Conservation (phyloP, 2,113 vertebrate genomes). For the Odobenus rosmarus region DNA sequence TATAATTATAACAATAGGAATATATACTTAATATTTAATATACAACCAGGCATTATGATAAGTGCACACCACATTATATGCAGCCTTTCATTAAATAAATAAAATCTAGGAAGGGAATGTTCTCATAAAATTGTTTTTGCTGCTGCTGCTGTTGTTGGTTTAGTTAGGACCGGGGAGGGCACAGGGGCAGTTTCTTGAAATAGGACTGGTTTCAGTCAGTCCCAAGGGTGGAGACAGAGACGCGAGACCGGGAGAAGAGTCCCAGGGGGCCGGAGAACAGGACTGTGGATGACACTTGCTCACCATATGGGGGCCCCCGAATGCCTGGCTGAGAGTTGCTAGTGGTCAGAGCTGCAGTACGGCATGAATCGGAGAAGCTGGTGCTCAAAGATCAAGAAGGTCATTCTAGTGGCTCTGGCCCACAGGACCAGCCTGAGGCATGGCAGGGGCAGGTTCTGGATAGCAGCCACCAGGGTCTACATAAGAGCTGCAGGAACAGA, state of each 20-base stretch:
- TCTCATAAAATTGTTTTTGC: not conserved
- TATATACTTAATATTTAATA: not conserved
- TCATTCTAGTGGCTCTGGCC: too few species aligned
- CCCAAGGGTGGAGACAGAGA: not conserved
- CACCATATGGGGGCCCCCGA: fast-evolving
- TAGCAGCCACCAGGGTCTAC: not conserved
- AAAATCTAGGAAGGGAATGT: not conserved
- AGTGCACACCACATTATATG: not conserved
- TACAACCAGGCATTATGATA: not conserved
- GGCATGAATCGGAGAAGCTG: not conserved
- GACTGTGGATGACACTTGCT: too few species aligned
- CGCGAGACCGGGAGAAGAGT: not conserved
- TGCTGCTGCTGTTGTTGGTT: not conserved
- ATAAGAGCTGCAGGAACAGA: not conserved
- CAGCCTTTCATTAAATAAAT: not conserved
- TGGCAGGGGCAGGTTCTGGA: not conserved
- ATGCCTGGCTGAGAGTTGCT: not conserved
- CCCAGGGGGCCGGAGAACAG: fast-evolving
- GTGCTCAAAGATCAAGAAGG: not conserved
- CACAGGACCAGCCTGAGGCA: not conserved
- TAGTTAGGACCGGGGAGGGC: not conserved
- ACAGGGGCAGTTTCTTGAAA: not conserved
- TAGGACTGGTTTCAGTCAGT: not conserved
- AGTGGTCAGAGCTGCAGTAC: not conserved
- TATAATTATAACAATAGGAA: not conserved